These are phyloP conservation scores for Phania funesta DNA, from an alignment of 2,888 invertebrate species.

Conservation along the genomic window DNA sequence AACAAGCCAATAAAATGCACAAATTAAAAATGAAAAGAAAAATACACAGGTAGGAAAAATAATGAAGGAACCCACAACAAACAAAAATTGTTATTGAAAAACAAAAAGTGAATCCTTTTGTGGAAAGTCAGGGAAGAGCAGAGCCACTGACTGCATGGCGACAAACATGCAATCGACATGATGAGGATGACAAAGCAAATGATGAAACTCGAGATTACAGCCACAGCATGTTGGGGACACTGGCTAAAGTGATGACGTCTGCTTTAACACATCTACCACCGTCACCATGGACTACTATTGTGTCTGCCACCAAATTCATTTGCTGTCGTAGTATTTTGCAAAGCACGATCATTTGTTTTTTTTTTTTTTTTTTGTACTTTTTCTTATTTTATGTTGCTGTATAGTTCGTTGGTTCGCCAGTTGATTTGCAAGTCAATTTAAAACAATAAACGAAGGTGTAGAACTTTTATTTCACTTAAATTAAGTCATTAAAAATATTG, in stretches of 20 bases:
- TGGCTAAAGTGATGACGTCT: constrained; percentile 13
- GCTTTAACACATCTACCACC: not conserved
- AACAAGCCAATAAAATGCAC: constrained; percentile 66
- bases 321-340: constrained; percentile 25
- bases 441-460: constrained; percentile 78
- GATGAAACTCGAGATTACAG: constrained; percentile 63
- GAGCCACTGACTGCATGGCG: constrained; percentile 1
- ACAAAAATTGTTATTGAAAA: constrained; percentile 10
- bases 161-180: constrained; percentile 58
- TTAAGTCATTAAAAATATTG: constrained; percentile 78
- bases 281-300: not conserved
- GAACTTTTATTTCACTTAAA: constrained; percentile 78
- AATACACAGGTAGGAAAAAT: constrained; percentile 32
- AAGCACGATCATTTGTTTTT: constrained; percentile 52
- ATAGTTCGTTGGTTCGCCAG: not conserved
- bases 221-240: constrained; percentile 24
- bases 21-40: constrained; percentile 49
- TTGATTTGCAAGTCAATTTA: constrained; percentile 59
- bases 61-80: constrained; percentile 61
- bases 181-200: constrained; percentile 24
- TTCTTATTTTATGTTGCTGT: constrained; percentile 35
- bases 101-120: not conserved
- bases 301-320: constrained; percentile 36
- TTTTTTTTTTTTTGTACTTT: not conserved
- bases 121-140: constrained; percentile 6